These are phyloP conservation scores for Pseudochromis fuscus DNA, from an alignment of 2,797 vertebrate species.

Conservation along the genomic window DNA sequence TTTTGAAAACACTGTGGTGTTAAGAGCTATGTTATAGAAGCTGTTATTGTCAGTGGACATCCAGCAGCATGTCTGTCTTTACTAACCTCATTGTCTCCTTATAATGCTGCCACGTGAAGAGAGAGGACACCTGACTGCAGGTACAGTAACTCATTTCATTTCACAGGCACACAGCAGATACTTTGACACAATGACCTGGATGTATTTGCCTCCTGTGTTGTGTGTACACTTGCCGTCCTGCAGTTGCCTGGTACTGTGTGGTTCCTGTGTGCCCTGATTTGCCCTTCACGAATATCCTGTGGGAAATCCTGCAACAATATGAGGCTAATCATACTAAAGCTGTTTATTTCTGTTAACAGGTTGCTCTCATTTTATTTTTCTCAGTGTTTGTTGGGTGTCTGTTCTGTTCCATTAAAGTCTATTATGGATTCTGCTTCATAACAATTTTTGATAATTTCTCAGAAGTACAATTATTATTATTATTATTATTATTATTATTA, in stretches of 20 bases:
- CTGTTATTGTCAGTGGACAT: not conserved
- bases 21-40: too few species aligned
- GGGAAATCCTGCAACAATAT: not conserved
- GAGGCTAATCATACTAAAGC: not conserved
- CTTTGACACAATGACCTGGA: not conserved
- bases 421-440: too few species aligned
- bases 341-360: not conserved
- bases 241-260: constrained; percentile 13
- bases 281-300: constrained; percentile 4
- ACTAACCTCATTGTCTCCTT: constrained; percentile 56
- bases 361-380: too few species aligned
- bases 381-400: too few species aligned
- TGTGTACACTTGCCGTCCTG: constrained; percentile 1
- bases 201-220: constrained; percentile 18
- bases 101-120: constrained; percentile 72
- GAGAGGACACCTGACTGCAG: constrained; percentile 79
- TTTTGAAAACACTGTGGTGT: constrained; percentile 7
- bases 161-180: not conserved
- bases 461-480: too few species aligned
- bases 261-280: constrained; percentile 6
- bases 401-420: too few species aligned
- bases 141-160: constrained; percentile 63
- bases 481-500: too few species aligned
- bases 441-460: too few species aligned
- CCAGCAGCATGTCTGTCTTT: constrained; percentile 6